These are phyloP conservation scores for Epinephelus malabaricus DNA, from an alignment of 2,797 vertebrate genomes.

Conservation along the genomic window DNA sequence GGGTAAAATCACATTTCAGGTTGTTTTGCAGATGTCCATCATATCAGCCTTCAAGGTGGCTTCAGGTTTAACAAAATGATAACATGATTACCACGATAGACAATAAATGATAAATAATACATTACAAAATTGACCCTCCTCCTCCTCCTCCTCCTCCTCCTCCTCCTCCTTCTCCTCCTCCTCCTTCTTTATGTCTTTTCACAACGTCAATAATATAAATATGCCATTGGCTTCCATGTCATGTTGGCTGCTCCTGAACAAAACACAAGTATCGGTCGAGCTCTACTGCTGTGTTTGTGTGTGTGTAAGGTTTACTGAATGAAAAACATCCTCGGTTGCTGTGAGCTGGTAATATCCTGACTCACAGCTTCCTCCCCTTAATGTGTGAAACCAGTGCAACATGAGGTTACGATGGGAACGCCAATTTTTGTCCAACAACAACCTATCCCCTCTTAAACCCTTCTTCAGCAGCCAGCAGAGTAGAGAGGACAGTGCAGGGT, in stretches of 20 bases:
- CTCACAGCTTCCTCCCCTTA: constrained; percentile 16
- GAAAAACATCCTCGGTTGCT: constrained; percentile 33
- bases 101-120: too few species aligned
- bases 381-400: constrained; percentile 37
- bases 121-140: too few species aligned
- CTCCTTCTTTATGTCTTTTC: too few species aligned
- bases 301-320: constrained; percentile 42
- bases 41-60: too few species aligned
- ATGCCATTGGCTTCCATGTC: neutral
- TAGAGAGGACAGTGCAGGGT: constrained; percentile 7
- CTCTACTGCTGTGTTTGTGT: neutral
- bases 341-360: constrained; percentile 32
- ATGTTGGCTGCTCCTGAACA: neutral
- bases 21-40: neutral
- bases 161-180: too few species aligned
- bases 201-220: neutral
- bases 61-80: too few species aligned
- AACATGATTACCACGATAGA: too few species aligned
- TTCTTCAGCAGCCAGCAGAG: neutral
- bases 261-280: neutral
- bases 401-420: constrained; percentile 65
- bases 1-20: neutral
- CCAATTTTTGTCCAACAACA: constrained; percentile 40
- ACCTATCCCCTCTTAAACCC: constrained; percentile 16
- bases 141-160: too few species aligned